Conservation (phyloP, 2,888 invertebrate genomes). For the Physocephala rufipes region DNA sequence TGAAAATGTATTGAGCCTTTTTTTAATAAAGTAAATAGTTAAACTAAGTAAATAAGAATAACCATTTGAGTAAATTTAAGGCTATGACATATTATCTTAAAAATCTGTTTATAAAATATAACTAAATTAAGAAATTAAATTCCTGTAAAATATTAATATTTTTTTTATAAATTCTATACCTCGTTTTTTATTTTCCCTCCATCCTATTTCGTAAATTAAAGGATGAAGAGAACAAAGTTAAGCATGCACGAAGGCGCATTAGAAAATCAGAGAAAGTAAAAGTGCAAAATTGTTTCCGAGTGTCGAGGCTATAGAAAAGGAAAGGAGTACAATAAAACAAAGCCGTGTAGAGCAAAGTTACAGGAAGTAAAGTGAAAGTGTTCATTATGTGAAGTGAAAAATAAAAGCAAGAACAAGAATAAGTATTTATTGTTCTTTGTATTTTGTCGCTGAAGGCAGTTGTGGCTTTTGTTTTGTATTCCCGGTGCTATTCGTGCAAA, state of each 20-base stretch:
- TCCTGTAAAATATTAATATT: background rate
- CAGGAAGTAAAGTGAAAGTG: background rate
- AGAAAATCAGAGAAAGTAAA: background rate
- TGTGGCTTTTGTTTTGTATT: background rate
- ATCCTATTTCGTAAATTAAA: background rate
- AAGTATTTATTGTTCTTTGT: background rate
- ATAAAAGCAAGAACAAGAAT: no score
- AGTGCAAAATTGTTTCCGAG: conserved; percentile 19
- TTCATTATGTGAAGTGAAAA: no score
- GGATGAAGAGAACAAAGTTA: background rate
- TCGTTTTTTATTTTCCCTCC: background rate
- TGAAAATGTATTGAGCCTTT: no score
- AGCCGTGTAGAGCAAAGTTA: background rate
- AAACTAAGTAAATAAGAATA: background rate
- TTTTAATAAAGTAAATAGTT: background rate
- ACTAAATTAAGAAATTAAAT: background rate
- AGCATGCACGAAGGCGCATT: conserved; percentile 8
- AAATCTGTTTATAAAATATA: background rate
- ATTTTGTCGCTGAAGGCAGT: background rate
- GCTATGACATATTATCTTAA: background rate
- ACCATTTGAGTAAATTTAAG: background rate
- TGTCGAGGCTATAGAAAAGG: background rate
- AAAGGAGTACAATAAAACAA: background rate
- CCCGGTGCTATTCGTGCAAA: background rate
- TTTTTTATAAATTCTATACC: background rate